Evolutionary conservation across 2,888 invertebrate species (phyloP), one percentile per base, ranked within the genome.

Genomic region (Dastarcus helophoroides): DNA sequence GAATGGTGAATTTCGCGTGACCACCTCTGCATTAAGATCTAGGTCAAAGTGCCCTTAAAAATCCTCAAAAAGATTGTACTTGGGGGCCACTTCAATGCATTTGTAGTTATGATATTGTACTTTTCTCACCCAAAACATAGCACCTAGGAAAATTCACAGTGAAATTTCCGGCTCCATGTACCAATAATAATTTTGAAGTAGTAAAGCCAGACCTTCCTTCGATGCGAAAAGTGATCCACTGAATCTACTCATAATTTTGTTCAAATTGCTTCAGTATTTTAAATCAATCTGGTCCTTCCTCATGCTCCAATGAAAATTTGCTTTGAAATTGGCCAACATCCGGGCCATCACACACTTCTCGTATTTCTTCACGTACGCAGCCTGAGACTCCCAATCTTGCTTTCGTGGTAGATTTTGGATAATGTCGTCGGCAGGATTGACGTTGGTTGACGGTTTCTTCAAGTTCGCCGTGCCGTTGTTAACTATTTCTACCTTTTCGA

Each of bases 221-320:
- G 91, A 89, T 1, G 93, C 91, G 54, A 93, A 93, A 29, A 81
- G 72, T 1, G 89, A 86, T 47, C 84, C 73, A 43, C 79, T 80
- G 59, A 84, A 91, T 48, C 91, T 79, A 58, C 78, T 79, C 48
- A 82, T 76, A 31, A 80, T 65, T 55, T 81, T 81, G 23, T 74
- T 69, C 35, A 72, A 73, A 44, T 67, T 68, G 9, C 76, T 62
- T 29, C 65, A 56, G 32, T 64, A 62, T 27, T 67, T 72, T 72
- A 81, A 78, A 46, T 85, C 83, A 40, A 76, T 74, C 60, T 78
- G 80, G 42, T 90, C 89, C 35, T 83, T 74, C 41, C 84, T 78
- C 32, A 85, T 78, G 26, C 88, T 88, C 90, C 93, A 93, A 17
- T 91, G 70, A 47, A 93, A 85, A 50, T 90, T 85, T 2, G 88